These are phyloP conservation scores for Trichoplax adhaerens DNA, from an alignment of 37 sponge, comb jelly and placozoan species.

Conservation along the genomic window DNA sequence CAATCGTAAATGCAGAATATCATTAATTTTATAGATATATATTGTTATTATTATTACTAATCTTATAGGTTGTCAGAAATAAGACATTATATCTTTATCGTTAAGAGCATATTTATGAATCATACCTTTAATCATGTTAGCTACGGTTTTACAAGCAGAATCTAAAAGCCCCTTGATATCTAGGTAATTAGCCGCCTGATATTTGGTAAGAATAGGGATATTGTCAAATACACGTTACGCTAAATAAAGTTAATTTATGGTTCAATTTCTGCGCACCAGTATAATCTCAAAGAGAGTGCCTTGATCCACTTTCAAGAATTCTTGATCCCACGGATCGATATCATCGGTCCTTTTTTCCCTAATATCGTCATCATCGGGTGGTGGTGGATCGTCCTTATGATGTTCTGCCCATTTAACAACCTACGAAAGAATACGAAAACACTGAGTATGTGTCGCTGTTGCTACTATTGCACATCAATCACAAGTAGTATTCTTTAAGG, in stretches of 20 bases:
- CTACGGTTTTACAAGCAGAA: slow-evolving; percentile 98
- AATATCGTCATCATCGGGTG: slow-evolving; percentile 92
- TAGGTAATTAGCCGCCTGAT: slow-evolving; percentile 84
- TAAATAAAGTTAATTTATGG: background rate
- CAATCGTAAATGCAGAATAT: too few species aligned
- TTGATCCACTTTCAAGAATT: slow-evolving; percentile 97
- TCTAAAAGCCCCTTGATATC: slow-evolving; percentile 98
- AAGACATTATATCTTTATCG: too few species aligned
- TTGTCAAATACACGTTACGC: background rate
- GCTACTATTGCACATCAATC: background rate
- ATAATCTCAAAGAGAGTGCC: slow-evolving; percentile 98
- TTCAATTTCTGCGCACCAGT: slow-evolving; percentile 5
- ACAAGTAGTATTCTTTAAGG: background rate
- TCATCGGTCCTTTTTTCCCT: slow-evolving; percentile 98
- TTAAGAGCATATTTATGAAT: background rate
- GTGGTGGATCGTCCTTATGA: slow-evolving; percentile 81
- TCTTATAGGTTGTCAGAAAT: too few species aligned
- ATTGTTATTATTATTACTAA: background rate
- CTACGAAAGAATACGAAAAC: background rate
- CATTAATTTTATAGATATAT: background rate
- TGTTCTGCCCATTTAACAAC: slow-evolving; percentile 75
- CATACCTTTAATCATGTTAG: slow-evolving; percentile 92
- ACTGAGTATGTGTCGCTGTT: too few species aligned
- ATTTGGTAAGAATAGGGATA: background rate
- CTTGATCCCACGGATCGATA: slow-evolving; percentile 98